Conservation (phyloP, 1,140 invertebrate genomes). For the Diprion similis region DNA sequence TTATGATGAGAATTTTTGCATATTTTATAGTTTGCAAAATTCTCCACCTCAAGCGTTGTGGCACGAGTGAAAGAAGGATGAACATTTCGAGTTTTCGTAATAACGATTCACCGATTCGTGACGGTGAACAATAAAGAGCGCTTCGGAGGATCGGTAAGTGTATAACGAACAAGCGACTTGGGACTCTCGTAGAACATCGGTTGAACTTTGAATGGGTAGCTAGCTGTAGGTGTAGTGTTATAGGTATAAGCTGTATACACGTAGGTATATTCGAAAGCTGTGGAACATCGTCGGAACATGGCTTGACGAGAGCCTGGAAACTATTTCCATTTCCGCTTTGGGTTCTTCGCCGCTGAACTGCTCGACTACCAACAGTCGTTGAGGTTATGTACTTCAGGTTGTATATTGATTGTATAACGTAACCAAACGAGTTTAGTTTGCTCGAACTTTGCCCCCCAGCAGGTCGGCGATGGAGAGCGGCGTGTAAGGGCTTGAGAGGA, state of each 20-base stretch:
- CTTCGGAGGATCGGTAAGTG: background rate
- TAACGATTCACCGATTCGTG: too few species aligned
- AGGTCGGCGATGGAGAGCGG: background rate
- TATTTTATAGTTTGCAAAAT: too few species aligned
- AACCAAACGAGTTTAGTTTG: slow-evolving; percentile 7
- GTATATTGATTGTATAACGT: slow-evolving; percentile 8
- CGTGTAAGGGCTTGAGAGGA: background rate
- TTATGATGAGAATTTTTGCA: too few species aligned
- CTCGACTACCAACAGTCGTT: background rate
- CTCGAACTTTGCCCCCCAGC: slow-evolving; percentile 1
- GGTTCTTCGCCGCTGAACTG: background rate
- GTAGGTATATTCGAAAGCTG: background rate
- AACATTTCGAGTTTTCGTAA: too few species aligned
- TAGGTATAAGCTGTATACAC: too few species aligned
- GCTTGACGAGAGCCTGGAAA: background rate
- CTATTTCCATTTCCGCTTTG: slow-evolving; percentile 3
- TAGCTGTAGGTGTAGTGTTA: too few species aligned
- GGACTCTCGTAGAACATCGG: background rate
- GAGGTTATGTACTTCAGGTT: background rate
- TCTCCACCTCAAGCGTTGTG: too few species aligned
- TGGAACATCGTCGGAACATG: background rate
- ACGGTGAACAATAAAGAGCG: background rate
- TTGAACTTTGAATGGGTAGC: background rate
- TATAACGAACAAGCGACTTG: background rate
- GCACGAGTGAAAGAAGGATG: too few species aligned